Evolutionary conservation across 2,888 invertebrate species (phyloP).

Genomic region (Eubasilissa splendida): DNA sequence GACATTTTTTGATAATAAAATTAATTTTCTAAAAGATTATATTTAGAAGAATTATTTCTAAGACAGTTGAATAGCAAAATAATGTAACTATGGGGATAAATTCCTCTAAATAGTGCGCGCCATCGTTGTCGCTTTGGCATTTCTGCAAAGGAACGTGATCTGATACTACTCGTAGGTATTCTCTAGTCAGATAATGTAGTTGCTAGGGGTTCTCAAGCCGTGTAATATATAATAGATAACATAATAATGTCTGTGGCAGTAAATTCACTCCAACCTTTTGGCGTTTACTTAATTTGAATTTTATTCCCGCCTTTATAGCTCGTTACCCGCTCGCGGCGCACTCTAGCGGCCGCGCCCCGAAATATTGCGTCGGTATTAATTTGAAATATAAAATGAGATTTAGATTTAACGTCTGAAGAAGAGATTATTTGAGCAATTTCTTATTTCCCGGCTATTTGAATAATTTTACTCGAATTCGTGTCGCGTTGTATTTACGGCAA

Average conservation of each 20-base stretch:
- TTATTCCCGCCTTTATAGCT: slow-evolving; percentile 59
- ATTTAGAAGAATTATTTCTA: no score
- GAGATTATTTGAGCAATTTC: slow-evolving; percentile 48
- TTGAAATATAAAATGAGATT: slow-evolving; percentile 53
- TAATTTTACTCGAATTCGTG: slow-evolving; percentile 17
- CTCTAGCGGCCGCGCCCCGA: slow-evolving; percentile 44
- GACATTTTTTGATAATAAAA: no score
- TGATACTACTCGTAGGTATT: not conserved
- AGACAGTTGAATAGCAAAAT: no score
- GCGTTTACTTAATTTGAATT: slow-evolving; percentile 59
- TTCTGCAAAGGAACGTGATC: not conserved
- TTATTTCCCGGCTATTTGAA: slow-evolving; percentile 25
- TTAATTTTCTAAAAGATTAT: no score
- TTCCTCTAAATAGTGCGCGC: not conserved
- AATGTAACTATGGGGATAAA: no score
- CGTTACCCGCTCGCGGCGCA: slow-evolving; percentile 48
- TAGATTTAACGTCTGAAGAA: slow-evolving; percentile 46
- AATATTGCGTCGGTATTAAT: slow-evolving; percentile 51
- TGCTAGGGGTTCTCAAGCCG: not conserved
- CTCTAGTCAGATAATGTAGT: not conserved
- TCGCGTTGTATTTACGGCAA: slow-evolving; percentile 5
- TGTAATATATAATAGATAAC: slow-evolving; percentile 9
- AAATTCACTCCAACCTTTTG: slow-evolving; percentile 58
- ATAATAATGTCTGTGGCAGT: slow-evolving; percentile 58
- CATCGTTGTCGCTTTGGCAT: not conserved